Evolutionary conservation across 2,797 vertebrate genomes (phyloP), one percentile per base, ranked within the genome.

Genomic region (Enteromius fasciolatus): DNA sequence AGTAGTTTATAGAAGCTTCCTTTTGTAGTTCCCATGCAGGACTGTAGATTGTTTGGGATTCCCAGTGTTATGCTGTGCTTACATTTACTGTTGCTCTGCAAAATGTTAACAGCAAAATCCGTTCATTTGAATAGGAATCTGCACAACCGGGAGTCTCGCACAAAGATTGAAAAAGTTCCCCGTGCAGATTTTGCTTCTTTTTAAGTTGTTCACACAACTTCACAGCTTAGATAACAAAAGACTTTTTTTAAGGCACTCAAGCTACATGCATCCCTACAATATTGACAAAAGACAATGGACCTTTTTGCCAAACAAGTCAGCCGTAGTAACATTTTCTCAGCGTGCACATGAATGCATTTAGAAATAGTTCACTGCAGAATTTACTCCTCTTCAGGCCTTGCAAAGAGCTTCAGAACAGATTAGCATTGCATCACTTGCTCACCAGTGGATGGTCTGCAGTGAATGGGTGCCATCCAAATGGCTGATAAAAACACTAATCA

Each of bases 1-100:
- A n/a, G 36, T 84, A 83, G 64, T 74, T 67, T 76, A 83, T 64
- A 52, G 50, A 67, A 2, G 77, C 67, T 72, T 73, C 33, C 77
- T 68, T 76, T 61, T 39, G 59, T 78, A 82, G 75, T 67, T 76
- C 68, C 76, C 12, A 11, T 77, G 46, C 31, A 81, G n/a, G n/a
- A 52, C 17, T 59, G 77, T 50, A 67, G 66, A 25, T 64, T 48
- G 36, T 69, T 44, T 18, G 52, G 44, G 61, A 50, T 48, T 72
- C 69, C 36, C 69, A 39, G 44, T 33, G 66, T 70, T 39, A 25
- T 39, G 8, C 1, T 64, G 61, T 3, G 28, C 15, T 18, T 17
- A 18, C 61, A 18, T 64, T 64, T 64, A 18, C 28, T 9, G 7
- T 31, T 33, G 28, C 15, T 33, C 28, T 33, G 28, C 3, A 3